phyloP scores from a whole-genome alignment of 2,888 invertebrate genomes.

The Melanchra persicariae region DNA sequence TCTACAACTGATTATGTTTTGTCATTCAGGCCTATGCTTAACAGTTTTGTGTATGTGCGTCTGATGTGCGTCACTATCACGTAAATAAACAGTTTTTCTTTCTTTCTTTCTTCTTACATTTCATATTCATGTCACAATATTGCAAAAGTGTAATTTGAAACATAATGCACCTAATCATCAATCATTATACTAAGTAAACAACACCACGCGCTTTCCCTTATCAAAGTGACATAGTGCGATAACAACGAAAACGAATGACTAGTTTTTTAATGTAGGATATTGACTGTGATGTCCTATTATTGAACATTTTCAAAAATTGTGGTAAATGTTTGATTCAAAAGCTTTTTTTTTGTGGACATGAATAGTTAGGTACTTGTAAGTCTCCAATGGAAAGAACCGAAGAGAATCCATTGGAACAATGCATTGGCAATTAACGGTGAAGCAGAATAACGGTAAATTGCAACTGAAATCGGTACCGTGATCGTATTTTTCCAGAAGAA shows the following conservation, averaged over 20 bases:
- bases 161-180: conserved; percentile 34
- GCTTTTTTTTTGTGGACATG: background rate
- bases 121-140: background rate
- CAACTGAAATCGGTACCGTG: no score
- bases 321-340: background rate
- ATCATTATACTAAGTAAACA: conserved; percentile 39
- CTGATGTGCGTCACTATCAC: no score
- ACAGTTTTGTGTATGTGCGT: no score
- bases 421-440: background rate
- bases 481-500: no score
- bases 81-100: no score
- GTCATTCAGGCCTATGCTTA: no score
- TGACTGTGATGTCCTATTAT: background rate
- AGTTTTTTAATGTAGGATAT: background rate
- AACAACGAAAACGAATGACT: conserved; percentile 4
- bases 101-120: no score
- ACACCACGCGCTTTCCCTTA: conserved; percentile 20
- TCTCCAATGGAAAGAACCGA: no score
- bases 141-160: background rate
- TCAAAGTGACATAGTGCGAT: conserved; percentile 41
- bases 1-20: no score
- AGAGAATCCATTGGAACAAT: background rate
- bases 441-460: background rate
- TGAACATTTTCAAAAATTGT: background rate
- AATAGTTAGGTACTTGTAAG: no score